phyloP scores from a whole-genome alignment of 2,888 invertebrate genomes.

The Alcis repandata region DNA sequence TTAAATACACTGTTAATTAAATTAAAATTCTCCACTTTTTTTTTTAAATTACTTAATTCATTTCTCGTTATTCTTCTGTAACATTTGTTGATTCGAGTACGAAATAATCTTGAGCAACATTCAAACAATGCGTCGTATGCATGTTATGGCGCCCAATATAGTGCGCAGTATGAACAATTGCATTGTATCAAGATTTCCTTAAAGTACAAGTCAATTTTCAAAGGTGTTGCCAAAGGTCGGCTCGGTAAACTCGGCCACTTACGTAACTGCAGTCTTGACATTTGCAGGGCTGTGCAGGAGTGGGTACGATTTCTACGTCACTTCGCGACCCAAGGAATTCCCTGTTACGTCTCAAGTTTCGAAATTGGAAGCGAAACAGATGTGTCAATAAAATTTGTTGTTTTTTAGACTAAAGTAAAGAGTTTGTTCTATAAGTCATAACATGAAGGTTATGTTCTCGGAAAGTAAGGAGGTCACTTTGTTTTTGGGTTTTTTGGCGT shows the following conservation, averaged over 20 bases:
- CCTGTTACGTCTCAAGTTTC: slow-evolving; percentile 69
- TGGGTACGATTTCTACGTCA: slow-evolving; percentile 57
- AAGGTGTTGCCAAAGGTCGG: slow-evolving; percentile 74
- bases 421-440: slow-evolving; percentile 26
- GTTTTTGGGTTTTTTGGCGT: slow-evolving; percentile 32
- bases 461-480: slow-evolving; percentile 32
- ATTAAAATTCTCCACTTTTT: not conserved
- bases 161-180: slow-evolving; percentile 55
- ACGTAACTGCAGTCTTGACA: slow-evolving; percentile 74
- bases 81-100: slow-evolving; percentile 30
- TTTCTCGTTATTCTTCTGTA: slow-evolving; percentile 18
- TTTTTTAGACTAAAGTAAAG: slow-evolving; percentile 9
- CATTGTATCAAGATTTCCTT: slow-evolving; percentile 68
- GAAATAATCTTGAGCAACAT: slow-evolving; percentile 43
- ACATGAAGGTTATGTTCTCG: slow-evolving; percentile 35
- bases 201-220: slow-evolving; percentile 72
- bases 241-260: slow-evolving; percentile 60
- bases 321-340: slow-evolving; percentile 65
- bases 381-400: slow-evolving; percentile 51
- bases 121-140: slow-evolving; percentile 43
- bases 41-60: slow-evolving; percentile 11
- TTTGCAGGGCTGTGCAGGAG: slow-evolving; percentile 71
- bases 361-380: slow-evolving; percentile 58
- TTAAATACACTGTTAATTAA: not conserved
- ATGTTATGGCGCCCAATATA: slow-evolving; percentile 42